These are phyloP conservation scores for Sylvilagus bachmani DNA, from an alignment of 2,113 vertebrate species.

Conservation along the genomic window DNA sequence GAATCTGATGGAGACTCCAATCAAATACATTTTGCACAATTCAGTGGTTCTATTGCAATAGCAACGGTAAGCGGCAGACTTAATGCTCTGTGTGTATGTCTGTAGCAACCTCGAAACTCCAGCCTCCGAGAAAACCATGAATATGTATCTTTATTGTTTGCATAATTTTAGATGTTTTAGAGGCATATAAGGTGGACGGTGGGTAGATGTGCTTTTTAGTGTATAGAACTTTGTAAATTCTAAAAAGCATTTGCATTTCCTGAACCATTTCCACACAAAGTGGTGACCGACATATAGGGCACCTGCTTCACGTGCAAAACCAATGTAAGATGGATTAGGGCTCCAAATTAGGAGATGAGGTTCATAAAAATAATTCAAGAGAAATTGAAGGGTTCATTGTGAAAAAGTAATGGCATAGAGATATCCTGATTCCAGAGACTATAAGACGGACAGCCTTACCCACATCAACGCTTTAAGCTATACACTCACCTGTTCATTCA, in stretches of 20 bases:
- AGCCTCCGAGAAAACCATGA: neutral
- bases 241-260: constrained; percentile 1
- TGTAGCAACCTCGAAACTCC: neutral
- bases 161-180: constrained; percentile 20
- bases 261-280: neutral
- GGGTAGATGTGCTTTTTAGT: neutral
- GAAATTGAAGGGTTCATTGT: constrained; percentile 15
- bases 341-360: neutral
- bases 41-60: neutral
- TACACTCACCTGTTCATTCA: neutral
- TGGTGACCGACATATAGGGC: neutral
- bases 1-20: neutral
- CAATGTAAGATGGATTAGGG: constrained; percentile 1
- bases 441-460: neutral
- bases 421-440: neutral
- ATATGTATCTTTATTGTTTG: too few species aligned
- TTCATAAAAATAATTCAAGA: neutral
- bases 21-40: neutral
- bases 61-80: neutral
- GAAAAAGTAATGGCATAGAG: neutral
- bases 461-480: neutral
- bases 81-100: neutral
- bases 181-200: neutral
- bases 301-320: neutral
- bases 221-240: neutral